Conservation (phyloP, 2,113 vertebrate species). For the Salminus brasiliensis region DNA sequence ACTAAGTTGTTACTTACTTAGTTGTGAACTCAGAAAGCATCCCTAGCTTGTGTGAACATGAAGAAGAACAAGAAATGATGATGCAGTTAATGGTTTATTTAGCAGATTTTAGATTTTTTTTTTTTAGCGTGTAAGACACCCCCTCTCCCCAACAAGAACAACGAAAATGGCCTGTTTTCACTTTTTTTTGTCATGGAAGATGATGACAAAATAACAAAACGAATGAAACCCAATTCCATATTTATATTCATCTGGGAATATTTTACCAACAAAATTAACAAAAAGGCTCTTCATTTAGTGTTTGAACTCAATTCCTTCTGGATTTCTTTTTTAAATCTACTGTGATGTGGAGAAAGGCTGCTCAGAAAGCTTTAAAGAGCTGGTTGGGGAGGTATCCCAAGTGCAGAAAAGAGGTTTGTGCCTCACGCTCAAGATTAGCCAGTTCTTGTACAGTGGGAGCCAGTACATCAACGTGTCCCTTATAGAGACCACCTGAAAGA, state of each 20-base stretch:
- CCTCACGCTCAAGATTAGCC: constrained; percentile 91
- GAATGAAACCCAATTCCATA: background rate
- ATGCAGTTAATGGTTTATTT: background rate
- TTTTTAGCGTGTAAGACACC: background rate
- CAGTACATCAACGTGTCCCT: constrained; percentile 93
- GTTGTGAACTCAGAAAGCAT: no score
- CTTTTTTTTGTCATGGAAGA: background rate
- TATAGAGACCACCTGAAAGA: constrained; percentile 85
- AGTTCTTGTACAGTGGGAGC: constrained; percentile 94
- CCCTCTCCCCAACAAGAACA: no score
- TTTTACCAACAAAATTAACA: background rate
- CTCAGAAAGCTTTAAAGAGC: constrained; percentile 92
- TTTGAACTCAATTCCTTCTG: background rate
- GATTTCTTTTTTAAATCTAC: background rate
- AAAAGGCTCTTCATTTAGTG: background rate
- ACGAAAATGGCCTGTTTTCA: background rate
- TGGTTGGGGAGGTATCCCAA: constrained; percentile 96
- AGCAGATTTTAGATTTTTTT: background rate
- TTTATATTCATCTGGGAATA: background rate
- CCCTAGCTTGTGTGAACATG: no score
- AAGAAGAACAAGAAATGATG: no score
- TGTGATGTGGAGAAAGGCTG: no score
- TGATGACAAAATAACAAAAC: background rate
- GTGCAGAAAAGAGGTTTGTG: constrained; percentile 96
- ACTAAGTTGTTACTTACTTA: no score